Conservation (phyloP, 1,140 invertebrate species). For the Mycetomoellerius zeteki region DNA sequence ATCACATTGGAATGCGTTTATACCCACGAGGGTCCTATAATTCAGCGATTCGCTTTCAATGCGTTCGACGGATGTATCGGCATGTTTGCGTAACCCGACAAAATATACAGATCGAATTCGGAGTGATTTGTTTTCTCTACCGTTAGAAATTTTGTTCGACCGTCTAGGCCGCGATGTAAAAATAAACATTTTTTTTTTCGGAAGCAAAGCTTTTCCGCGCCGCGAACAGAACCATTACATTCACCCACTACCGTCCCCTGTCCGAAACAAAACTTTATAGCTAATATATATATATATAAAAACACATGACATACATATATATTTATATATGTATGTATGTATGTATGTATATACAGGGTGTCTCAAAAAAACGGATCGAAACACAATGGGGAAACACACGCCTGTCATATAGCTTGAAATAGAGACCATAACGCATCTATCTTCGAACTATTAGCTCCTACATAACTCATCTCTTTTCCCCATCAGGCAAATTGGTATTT, state of each 20-base stretch:
- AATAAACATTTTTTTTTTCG: constrained; percentile 65
- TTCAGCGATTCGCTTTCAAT: constrained; percentile 57
- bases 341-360: constrained; percentile 32
- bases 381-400: too few species aligned
- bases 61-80: constrained; percentile 55
- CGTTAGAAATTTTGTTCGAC: constrained; percentile 69
- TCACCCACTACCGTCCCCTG: background rate
- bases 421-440: constrained; percentile 68
- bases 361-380: too few species aligned
- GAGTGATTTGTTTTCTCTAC: constrained; percentile 74
- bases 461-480: constrained; percentile 76
- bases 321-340: constrained; percentile 42
- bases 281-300: constrained; percentile 14
- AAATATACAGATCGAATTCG: constrained; percentile 77
- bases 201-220: constrained; percentile 37
- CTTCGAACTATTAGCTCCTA: constrained; percentile 75
- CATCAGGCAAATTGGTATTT: constrained; percentile 74
- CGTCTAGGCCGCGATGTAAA: constrained; percentile 63
- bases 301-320: background rate
- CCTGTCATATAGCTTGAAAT: constrained; percentile 68
- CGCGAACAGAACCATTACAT: constrained; percentile 23
- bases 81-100: constrained; percentile 67
- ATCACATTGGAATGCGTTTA: constrained; percentile 47
- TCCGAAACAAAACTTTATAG: constrained; percentile 45
- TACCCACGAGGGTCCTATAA: constrained; percentile 41